Evolutionary conservation across 2,888 invertebrate genomes (phyloP).

Genomic region (Calameuta idolon): DNA sequence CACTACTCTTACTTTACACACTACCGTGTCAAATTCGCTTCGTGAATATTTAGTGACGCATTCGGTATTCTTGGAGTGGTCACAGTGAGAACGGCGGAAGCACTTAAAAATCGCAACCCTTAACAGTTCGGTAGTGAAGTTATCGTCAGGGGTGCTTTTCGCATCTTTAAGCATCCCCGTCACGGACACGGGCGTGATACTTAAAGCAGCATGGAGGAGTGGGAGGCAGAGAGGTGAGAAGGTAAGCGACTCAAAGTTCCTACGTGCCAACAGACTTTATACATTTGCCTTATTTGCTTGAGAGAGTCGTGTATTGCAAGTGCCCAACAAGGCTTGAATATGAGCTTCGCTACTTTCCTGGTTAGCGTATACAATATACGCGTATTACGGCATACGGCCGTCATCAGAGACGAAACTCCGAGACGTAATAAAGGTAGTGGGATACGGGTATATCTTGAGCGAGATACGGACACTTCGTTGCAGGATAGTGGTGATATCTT

Average conservation of each 20-base stretch:
- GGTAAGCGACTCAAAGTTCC: neutral
- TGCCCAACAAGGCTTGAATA: no score
- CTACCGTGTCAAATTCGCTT: neutral
- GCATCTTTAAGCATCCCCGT: neutral
- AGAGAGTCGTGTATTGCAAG: neutral
- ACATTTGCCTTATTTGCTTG: neutral
- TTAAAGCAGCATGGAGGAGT: neutral
- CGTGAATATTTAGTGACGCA: neutral
- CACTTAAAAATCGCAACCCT: neutral
- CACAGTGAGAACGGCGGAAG: neutral
- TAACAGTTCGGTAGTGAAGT: neutral
- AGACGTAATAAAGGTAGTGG: slow-evolving; percentile 1
- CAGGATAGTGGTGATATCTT: no score
- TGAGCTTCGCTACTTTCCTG: no score
- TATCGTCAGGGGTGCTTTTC: neutral
- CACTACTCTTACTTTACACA: no score
- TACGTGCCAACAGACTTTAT: neutral
- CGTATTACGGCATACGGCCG: no score
- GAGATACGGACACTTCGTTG: neutral
- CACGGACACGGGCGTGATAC: neutral
- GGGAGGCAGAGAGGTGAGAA: neutral
- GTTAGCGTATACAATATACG: no score
- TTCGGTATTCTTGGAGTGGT: neutral
- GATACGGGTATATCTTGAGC: neutral
- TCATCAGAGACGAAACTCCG: neutral